Evolutionary conservation across 2,797 vertebrate genomes (phyloP).

Genomic region (Acipenser ruthenus): DNA sequence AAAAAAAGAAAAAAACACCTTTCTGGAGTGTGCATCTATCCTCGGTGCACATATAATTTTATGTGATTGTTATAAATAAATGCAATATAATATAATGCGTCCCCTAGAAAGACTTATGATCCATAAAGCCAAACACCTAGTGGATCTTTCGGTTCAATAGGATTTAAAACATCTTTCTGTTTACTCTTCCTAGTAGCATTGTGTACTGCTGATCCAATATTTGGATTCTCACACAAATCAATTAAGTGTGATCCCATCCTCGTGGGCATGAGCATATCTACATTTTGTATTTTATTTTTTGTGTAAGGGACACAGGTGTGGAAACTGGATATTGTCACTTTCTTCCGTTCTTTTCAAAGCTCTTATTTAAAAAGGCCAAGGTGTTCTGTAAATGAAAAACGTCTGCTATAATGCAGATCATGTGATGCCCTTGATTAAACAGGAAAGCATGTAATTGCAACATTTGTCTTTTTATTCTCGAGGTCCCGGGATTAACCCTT

Average conservation of each 20-base stretch:
- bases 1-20: no score
- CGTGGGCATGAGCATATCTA: not conserved
- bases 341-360: not conserved
- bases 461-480: constrained; percentile 3
- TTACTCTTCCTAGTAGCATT: not conserved
- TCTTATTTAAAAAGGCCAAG: not conserved
- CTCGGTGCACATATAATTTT: no score
- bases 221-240: not conserved
- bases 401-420: constrained; percentile 9
- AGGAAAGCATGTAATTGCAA: not conserved
- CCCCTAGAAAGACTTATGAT: no score
- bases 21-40: no score
- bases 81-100: no score
- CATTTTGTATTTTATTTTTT: not conserved
- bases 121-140: no score
- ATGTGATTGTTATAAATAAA: no score
- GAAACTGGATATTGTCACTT: constrained; percentile 1
- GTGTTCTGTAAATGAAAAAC: constrained; percentile 1
- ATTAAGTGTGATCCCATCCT: not conserved
- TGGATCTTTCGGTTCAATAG: no score
- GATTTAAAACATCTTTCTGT: no score
- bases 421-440: constrained; percentile 4
- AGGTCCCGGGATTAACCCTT: not conserved
- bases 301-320: constrained; percentile 1
- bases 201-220: not conserved